Percentiles rank a stretch among this genome's conserved stretches.
Evolutionary conservation across 2,113 vertebrate species (phyloP).

Genomic region (Sylvicapra grimmia): DNA sequence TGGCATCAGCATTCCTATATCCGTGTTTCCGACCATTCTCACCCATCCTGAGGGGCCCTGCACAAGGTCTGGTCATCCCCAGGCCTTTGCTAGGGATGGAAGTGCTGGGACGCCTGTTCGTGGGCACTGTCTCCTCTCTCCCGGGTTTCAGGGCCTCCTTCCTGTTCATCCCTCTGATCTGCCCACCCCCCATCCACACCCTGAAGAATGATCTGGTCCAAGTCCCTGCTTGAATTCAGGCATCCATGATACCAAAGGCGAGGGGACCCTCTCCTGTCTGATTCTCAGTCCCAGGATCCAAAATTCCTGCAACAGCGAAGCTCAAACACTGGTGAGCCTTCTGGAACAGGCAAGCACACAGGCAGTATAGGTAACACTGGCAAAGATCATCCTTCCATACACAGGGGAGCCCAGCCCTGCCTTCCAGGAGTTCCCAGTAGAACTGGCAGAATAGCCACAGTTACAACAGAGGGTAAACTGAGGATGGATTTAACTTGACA

Average conservation of each 20-base stretch:
- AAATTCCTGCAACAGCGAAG: background rate
- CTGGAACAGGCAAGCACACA: background rate
- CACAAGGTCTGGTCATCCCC: background rate
- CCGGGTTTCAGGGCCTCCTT: accelerated
- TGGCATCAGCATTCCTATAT: background rate
- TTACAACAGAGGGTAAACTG: accelerated
- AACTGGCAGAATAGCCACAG: accelerated
- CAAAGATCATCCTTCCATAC: accelerated
- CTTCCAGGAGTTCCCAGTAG: background rate
- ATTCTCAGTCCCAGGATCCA: background rate
- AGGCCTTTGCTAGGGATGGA: background rate
- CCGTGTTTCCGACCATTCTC: accelerated
- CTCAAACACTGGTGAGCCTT: background rate
- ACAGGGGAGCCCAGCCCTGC: background rate
- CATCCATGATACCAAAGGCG: accelerated
- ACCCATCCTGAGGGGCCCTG: background rate
- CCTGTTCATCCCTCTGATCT: no score
- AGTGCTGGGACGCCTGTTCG: background rate
- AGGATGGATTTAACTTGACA: background rate
- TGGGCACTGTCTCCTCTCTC: background rate
- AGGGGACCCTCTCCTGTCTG: background rate
- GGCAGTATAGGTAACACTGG: accelerated
- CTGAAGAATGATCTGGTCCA: background rate
- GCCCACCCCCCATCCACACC: background rate
- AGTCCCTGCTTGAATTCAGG: background rate